Evolutionary conservation across 1,140 invertebrate genomes (phyloP).

Genomic region (Aphelenchoides fujianensis): DNA sequence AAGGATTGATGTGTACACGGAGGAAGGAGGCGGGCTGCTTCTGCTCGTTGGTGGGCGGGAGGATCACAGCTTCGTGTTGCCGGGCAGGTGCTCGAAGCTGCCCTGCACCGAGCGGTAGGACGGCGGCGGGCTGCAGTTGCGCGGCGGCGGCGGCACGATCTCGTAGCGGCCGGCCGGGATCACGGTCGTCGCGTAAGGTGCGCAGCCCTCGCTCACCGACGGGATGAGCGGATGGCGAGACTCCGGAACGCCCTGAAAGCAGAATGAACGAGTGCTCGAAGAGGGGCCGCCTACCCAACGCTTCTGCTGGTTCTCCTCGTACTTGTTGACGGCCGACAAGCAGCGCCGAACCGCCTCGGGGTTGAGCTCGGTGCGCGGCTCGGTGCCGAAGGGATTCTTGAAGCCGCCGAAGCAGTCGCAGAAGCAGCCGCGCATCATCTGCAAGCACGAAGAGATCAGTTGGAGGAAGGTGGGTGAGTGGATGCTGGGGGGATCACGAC

Average conservation of each 20-base stretch:
- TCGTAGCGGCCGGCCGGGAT: constrained; percentile 23
- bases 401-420: constrained; percentile 51
- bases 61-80: constrained; percentile 11
- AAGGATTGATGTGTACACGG: constrained; percentile 1
- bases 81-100: constrained; percentile 32
- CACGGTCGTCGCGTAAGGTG: constrained; percentile 35
- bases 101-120: constrained; percentile 42
- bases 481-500: no score
- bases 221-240: constrained; percentile 41
- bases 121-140: constrained; percentile 34
- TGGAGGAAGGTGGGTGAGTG: not conserved
- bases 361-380: constrained; percentile 33
- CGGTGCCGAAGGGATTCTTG: constrained; percentile 27
- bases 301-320: constrained; percentile 38
- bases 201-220: constrained; percentile 36
- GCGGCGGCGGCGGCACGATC: constrained; percentile 14
- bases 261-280: constrained; percentile 10
- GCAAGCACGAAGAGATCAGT: constrained; percentile 10
- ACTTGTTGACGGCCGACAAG: constrained; percentile 29
- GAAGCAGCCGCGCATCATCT: constrained; percentile 48
- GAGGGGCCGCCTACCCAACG: constrained; percentile 27
- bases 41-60: not conserved
- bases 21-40: no score
- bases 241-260: constrained; percentile 31
- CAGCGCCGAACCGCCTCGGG: constrained; percentile 39